A percentile compares a stretch with the other conserved stretches of the same genome.
Conservation (phyloP, 2,797 vertebrate genomes). For the Holocentrus rufus region DNA sequence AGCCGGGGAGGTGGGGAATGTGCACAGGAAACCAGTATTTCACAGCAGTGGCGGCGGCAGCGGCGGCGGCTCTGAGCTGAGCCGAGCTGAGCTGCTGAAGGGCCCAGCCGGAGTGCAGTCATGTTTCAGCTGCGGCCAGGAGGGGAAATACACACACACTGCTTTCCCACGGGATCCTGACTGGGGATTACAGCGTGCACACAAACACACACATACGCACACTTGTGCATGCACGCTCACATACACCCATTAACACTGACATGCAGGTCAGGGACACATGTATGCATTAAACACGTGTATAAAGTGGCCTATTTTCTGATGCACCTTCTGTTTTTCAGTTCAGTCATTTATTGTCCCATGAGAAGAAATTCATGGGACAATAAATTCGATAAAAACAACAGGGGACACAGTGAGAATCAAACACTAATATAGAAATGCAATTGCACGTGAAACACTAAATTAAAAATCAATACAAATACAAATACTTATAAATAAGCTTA, state of each 20-base stretch:
- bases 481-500: no score
- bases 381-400: no score
- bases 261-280: neutral
- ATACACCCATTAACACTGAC: neutral
- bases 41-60: constrained; percentile 37
- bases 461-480: no score
- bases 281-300: neutral
- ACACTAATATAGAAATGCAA: no score
- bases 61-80: constrained; percentile 37
- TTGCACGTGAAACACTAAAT: no score
- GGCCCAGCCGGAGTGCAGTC: constrained; percentile 39
- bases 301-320: neutral
- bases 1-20: constrained; percentile 71
- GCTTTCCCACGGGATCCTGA: constrained; percentile 53
- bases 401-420: no score
- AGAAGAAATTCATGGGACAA: no score
- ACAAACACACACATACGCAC: constrained; percentile 8
- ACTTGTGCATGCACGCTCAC: neutral
- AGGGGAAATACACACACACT: constrained; percentile 35
- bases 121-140: constrained; percentile 34
- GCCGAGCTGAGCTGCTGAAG: constrained; percentile 43
- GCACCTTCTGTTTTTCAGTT: neutral
- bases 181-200: constrained; percentile 13
- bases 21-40: constrained; percentile 74
- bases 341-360: no score